phyloP scores from a whole-genome alignment of 2,888 invertebrate species.

The Ochropleura leucogaster region DNA sequence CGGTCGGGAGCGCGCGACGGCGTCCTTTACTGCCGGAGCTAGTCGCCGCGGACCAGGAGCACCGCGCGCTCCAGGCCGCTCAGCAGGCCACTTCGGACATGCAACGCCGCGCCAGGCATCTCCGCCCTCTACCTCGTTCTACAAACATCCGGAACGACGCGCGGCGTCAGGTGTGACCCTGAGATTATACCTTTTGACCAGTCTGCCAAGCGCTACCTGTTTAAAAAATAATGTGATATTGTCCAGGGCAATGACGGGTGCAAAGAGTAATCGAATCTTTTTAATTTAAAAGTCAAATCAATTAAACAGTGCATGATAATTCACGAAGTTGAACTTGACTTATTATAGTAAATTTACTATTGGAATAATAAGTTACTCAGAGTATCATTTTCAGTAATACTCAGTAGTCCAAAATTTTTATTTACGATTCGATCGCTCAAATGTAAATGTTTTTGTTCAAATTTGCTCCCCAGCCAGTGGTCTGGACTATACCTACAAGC shows the following conservation, averaged over 20 bases:
- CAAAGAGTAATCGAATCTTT: background rate
- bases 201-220: slow-evolving; percentile 37
- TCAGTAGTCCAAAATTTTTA: background rate
- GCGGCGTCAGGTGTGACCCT: slow-evolving; percentile 38
- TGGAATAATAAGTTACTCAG: background rate
- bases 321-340: background rate
- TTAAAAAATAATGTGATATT: slow-evolving; percentile 17
- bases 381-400: background rate
- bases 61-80: background rate
- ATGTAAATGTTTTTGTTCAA: background rate
- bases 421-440: background rate
- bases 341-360: background rate
- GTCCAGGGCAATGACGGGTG: slow-evolving; percentile 38
- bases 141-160: background rate
- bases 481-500: slow-evolving; percentile 48
- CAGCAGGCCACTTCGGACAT: background rate
- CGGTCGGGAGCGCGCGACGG: slow-evolving; percentile 30
- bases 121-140: background rate
- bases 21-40: slow-evolving; percentile 41
- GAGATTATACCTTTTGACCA: slow-evolving; percentile 1
- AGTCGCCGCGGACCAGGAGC: slow-evolving; percentile 24
- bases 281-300: background rate
- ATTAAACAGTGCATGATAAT: slow-evolving; percentile 2
- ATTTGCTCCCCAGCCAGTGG: slow-evolving; percentile 31
- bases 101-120: slow-evolving; percentile 21